Base-by-base conservation (phyloP, 2,888 invertebrate genomes). In the Drosophila suboccidentalis region DNA sequence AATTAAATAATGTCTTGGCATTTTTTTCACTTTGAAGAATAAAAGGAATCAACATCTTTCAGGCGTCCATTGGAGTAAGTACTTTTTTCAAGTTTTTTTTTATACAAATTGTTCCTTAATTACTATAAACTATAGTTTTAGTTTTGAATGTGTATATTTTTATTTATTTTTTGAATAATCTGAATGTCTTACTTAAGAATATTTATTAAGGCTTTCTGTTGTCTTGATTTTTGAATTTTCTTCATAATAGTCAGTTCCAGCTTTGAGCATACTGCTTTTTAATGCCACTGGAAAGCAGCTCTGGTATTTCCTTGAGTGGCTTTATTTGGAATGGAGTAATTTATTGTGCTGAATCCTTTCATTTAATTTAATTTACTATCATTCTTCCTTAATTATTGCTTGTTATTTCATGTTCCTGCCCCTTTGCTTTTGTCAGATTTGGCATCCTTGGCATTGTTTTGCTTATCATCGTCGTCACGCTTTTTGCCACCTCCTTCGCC, bases 401-500 rank as follows among this genome's bases (percentile, higher is more conserved):
- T 43, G 41, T 43, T 32, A 43, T 19, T 13, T 19, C 32, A 32
- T 13, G 0, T 15, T 22, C 2, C 5, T 41, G 9, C 15, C 3
- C 8, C 3, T 19, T 34, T 9, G n/a, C 10, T 43, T 5, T 8
- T 39, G 29, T 32, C 59, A 19, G 36, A 32, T 29, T 46, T 22
- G 1, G 29, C 43, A 19, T 41, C 29, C 4, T 64, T 44, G 10
- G 29, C 36, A 9, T 22, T 62, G 38, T 36, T 32, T 17, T 53
- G 6, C 2, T 4, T 32, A 15, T 29, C 9, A 10, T 15, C 51
- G 8, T 17, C 11, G n/a, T 19, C 19, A 47, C 36, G 49, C 34
- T 34, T 44, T 69, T 59, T 55, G 22, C 11, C 43, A 6, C n/a
- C 19, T 32, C 22, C 34, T n/a, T 34, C 55, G 4, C 43, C 22